Base-by-base conservation (phyloP, 2,888 invertebrate genomes). In the Polyploca ridens region DNA sequence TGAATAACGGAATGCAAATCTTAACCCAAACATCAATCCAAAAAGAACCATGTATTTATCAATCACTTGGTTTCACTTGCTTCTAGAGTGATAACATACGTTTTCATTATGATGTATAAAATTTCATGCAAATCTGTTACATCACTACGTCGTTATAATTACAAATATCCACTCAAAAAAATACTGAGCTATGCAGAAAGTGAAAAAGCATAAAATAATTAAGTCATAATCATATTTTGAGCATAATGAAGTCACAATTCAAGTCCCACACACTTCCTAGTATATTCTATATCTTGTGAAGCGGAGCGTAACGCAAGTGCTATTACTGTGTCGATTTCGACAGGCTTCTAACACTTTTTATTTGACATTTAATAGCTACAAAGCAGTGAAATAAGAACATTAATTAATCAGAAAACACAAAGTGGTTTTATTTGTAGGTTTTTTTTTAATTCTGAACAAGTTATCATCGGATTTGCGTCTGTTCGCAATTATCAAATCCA, bases 321-420 rank as follows among this genome's bases (percentile, higher is more conserved):
- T 54, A 54, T 54, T 54, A 54, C 4, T 54, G 54, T 54, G 54
- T 54, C 54, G 54, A 54, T 54, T 54, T 54, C 19, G 54, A 54
- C 54, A 54, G 54, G 54, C 54, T 54, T 54, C 7, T 54, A 54
- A 16, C 5, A 49, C 49, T 49, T 49, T 49, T 49, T 49, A 49
- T 49, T n/a, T 49, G 16, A 49, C 54, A 54, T 19, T 54, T 54
- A 19, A 54, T 19, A 54, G 54, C 54, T 54, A 19, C 19, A 19
- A 19, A 54, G 19, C 19, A 54, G 10, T 54, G 54, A 54, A 19
- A 54, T 54, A 54, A 54, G 16, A 54, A 54, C 54, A n/a, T 19
- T 54, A 54, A 54, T 54, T 54, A 19, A 19, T 19, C 19, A 54
- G 49, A 19, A 54, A 19, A 54, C 19, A 19, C 19, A 54, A 49